Base-by-base conservation (phyloP, 2,113 vertebrate species). In the Struthidea cinerea region DNA sequence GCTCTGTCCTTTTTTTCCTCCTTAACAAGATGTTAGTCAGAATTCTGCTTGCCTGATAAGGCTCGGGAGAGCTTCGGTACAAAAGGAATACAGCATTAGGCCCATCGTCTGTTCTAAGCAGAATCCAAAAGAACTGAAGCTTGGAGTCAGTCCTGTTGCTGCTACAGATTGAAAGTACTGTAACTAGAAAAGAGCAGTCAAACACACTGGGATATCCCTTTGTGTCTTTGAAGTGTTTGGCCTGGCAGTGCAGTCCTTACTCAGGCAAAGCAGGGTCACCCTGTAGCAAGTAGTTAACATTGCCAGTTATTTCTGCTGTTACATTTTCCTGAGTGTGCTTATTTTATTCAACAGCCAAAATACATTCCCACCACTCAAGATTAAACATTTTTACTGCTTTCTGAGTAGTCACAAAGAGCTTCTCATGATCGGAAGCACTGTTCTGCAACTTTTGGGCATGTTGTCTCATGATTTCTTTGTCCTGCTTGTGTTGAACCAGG, bases 331-430 rank as follows among this genome's bases (percentile, higher is more conserved):
- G 44, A 87, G 70, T 33, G 59, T 89, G 56, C 60, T 95, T 53
- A 47, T 87, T 93, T 89, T 90, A 75, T 78, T 78, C 47, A 87
- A 57, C 46, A 28, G 47, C 64, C 95, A 64, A 84, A 92, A 71
- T 80, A 65, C 65, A 86, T 93, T 93, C 49, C 53, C 59, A 90
- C 42, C 33, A 68, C 44, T 84, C 69, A 42, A 96, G 57, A 65
- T 22, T 16, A 86, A 97, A 87, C 42, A 65, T 75, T 87, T 95
- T 95, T 84, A 53, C 59, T 88, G 49, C 79, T 86, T 90, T 92
- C 76, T 90, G 69, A 84, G 81, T 67, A 92, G 73, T 88, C 47
- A 63, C 10, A 74, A 65, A 74, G 53, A 69, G 60, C 77, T 95
- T 90, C 71, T 94, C 47, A 59, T 65, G 28, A 92, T 80, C 68